phyloP scores from a whole-genome alignment of 1,140 invertebrate genomes.

The Drosophila bipectinata region DNA sequence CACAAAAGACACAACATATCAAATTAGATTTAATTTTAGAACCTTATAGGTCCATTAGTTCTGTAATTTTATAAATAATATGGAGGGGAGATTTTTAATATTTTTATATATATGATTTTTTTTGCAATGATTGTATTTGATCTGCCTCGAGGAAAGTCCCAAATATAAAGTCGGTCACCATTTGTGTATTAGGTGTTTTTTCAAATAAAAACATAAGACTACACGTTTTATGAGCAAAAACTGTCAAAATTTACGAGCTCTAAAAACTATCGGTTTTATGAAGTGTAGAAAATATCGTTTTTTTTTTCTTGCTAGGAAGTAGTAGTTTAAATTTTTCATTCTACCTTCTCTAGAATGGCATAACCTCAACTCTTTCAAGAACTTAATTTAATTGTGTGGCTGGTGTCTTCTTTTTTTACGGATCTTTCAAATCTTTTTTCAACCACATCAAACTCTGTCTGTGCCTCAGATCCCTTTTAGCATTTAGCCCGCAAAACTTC shows the following conservation, averaged over 20 bases:
- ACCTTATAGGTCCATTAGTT: background rate
- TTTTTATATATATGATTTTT: background rate
- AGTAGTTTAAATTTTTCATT: background rate
- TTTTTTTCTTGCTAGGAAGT: no score
- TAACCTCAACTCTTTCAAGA: slow-evolving; percentile 1
- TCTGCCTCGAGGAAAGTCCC: slow-evolving; percentile 2
- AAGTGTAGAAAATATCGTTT: background rate
- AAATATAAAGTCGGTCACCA: no score
- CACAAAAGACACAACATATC: background rate
- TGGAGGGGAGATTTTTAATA: no score
- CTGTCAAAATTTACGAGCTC: slow-evolving; percentile 4
- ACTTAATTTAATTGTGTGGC: slow-evolving; percentile 17
- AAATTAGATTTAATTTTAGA: background rate
- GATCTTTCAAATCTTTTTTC: slow-evolving; percentile 9
- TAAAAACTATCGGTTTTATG: slow-evolving; percentile 31
- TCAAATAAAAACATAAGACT: no score
- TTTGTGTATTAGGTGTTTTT: no score
- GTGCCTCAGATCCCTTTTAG: slow-evolving; percentile 5
- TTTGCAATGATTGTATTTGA: background rate
- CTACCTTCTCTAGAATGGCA: background rate
- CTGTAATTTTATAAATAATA: background rate
- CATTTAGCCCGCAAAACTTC: slow-evolving; percentile 44
- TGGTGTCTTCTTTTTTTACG: slow-evolving; percentile 5
- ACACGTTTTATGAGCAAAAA: no score
- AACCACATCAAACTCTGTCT: slow-evolving; percentile 40